phyloP scores from a whole-genome alignment of 1,140 invertebrate species.

The Himalopsyche phryganea region DNA sequence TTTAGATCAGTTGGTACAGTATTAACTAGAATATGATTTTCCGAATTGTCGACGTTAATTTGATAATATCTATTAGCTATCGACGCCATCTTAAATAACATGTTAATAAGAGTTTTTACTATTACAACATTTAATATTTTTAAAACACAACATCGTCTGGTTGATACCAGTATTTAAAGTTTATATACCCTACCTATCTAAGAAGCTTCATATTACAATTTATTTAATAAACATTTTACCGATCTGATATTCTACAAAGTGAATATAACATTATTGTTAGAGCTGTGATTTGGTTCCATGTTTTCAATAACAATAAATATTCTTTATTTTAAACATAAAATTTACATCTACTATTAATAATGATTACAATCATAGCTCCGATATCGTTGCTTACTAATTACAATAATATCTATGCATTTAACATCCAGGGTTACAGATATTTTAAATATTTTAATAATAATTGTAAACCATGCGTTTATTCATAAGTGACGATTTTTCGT shows the following conservation, averaged over 20 bases:
- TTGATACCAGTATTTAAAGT: conserved; percentile 3
- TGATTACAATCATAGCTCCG: conserved; percentile 8
- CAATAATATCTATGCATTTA: conserved; percentile 5
- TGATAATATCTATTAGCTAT: too few species aligned
- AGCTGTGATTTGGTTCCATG: conserved; percentile 1
- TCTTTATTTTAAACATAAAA: neutral
- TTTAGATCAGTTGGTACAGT: neutral
- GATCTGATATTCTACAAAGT: too few species aligned
- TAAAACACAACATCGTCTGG: conserved; percentile 15
- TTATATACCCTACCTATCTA: conserved; percentile 20
- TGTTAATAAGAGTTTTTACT: conserved; percentile 14
- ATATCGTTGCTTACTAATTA: conserved; percentile 24
- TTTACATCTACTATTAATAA: neutral
- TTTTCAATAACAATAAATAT: conserved; percentile 2
- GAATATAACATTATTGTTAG: neutral
- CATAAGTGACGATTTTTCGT: conserved; percentile 4
- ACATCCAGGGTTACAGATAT: neutral
- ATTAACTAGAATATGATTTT: neutral
- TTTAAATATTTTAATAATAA: too few species aligned
- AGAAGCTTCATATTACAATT: conserved; percentile 17
- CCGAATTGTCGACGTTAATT: too few species aligned
- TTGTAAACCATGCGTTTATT: neutral
- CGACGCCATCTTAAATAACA: neutral
- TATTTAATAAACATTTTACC: neutral
- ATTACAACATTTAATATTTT: conserved; percentile 27